These are phyloP conservation scores for Lamprologus ornatipinnis DNA, from an alignment of 2,113 vertebrate genomes.

Conservation along the genomic window DNA sequence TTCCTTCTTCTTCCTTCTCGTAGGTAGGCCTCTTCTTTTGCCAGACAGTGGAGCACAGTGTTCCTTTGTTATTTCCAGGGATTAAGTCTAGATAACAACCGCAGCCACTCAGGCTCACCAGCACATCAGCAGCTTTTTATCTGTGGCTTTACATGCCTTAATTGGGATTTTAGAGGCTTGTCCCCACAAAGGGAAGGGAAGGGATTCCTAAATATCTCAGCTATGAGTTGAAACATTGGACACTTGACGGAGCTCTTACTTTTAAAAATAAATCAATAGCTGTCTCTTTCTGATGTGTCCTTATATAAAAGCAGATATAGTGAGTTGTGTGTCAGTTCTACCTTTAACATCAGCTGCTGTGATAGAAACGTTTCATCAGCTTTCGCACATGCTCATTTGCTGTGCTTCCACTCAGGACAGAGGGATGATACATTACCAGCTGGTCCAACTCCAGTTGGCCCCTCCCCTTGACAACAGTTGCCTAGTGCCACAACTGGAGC, in stretches of 20 bases:
- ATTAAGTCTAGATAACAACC: slow-evolving; percentile 34
- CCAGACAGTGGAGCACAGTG: slow-evolving; percentile 51
- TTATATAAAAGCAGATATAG: background rate
- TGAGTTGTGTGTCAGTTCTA: background rate
- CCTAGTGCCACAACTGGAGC: slow-evolving; percentile 60
- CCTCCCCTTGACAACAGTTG: slow-evolving; percentile 34
- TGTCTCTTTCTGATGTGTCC: background rate
- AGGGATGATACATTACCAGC: slow-evolving; percentile 34
- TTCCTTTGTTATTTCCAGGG: slow-evolving; percentile 54
- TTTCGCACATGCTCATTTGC: slow-evolving; percentile 17
- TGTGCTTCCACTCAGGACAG: background rate
- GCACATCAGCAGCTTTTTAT: slow-evolving; percentile 16
- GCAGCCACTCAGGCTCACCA: slow-evolving; percentile 28
- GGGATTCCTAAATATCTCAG: background rate
- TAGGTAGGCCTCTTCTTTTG: slow-evolving; percentile 34
- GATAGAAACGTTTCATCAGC: background rate
- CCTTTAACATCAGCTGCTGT: background rate
- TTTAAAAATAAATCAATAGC: background rate
- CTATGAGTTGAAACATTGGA: background rate
- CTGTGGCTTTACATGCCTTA: slow-evolving; percentile 25
- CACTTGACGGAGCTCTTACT: background rate
- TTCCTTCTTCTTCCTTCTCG: background rate
- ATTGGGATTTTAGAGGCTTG: slow-evolving; percentile 18
- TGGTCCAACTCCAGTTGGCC: slow-evolving; percentile 30
- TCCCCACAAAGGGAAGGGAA: background rate